Conservation (phyloP, 2,113 vertebrate species). For the Strix uralensis region DNA sequence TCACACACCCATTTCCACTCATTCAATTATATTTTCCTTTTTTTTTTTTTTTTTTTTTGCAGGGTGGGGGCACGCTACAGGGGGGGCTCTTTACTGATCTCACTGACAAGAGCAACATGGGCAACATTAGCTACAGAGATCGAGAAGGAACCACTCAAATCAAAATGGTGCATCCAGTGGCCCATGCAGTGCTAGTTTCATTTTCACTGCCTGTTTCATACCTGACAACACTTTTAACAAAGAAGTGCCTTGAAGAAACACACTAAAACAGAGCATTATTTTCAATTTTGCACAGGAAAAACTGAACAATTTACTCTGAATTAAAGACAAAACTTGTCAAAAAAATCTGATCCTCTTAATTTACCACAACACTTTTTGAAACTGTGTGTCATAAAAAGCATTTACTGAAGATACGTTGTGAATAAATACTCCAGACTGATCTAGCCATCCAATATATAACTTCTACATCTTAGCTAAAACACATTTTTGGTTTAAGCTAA, state of each 20-base stretch:
- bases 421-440: background rate
- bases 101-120: background rate
- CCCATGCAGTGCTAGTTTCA: background rate
- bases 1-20: background rate
- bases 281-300: background rate
- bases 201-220: background rate
- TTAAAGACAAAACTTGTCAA: background rate
- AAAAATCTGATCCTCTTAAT: background rate
- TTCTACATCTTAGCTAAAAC: background rate
- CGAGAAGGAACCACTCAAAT: background rate
- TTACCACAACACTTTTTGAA: background rate
- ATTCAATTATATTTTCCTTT: background rate
- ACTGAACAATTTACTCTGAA: background rate
- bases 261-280: background rate
- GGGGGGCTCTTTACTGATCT: background rate
- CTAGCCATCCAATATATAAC: background rate
- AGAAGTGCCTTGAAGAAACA: background rate
- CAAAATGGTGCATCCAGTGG: background rate
- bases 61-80: too few relatives aligned
- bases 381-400: background rate
- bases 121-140: background rate
- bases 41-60: background rate
- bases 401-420: background rate
- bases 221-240: background rate
- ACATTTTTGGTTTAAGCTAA: background rate